These are phyloP conservation scores for Alauda arvensis DNA, from an alignment of 2,797 vertebrate genomes.

Conservation along the genomic window DNA sequence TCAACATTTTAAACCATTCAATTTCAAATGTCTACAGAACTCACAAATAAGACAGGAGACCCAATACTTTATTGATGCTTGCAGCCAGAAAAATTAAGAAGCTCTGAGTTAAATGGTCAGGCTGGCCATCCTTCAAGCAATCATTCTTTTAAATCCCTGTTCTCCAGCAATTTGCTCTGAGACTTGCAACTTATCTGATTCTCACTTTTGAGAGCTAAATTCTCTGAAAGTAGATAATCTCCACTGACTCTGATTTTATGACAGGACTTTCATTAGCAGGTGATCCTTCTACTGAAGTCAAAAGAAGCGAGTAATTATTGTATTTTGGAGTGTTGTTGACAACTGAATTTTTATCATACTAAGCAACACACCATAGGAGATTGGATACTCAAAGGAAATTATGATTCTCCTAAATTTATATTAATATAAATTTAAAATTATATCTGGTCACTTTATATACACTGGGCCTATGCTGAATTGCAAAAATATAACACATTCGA, in stretches of 20 bases:
- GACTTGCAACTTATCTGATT: slow-evolving; percentile 26
- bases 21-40: slow-evolving; percentile 6
- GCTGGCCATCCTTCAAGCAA: slow-evolving; percentile 16
- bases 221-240: slow-evolving; percentile 31
- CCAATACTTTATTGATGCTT: slow-evolving; percentile 18
- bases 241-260: slow-evolving; percentile 19
- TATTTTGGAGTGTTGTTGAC: slow-evolving; percentile 15
- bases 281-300: slow-evolving; percentile 24
- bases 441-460: slow-evolving; percentile 54
- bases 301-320: slow-evolving; percentile 4
- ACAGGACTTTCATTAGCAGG: slow-evolving; percentile 20
- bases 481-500: slow-evolving; percentile 51
- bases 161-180: slow-evolving; percentile 24
- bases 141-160: slow-evolving; percentile 26
- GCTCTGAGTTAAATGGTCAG: slow-evolving; percentile 40
- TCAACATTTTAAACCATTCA: slow-evolving; percentile 19
- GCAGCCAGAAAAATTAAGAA: slow-evolving; percentile 38
- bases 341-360: slow-evolving; percentile 29
- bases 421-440: background rate
- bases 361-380: slow-evolving; percentile 23
- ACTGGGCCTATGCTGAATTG: slow-evolving; percentile 54
- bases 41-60: background rate
- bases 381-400: slow-evolving; percentile 19
- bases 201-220: slow-evolving; percentile 7
- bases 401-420: slow-evolving; percentile 49